Conservation (phyloP, 2,113 vertebrate genomes). For the Cairina moschata region DNA sequence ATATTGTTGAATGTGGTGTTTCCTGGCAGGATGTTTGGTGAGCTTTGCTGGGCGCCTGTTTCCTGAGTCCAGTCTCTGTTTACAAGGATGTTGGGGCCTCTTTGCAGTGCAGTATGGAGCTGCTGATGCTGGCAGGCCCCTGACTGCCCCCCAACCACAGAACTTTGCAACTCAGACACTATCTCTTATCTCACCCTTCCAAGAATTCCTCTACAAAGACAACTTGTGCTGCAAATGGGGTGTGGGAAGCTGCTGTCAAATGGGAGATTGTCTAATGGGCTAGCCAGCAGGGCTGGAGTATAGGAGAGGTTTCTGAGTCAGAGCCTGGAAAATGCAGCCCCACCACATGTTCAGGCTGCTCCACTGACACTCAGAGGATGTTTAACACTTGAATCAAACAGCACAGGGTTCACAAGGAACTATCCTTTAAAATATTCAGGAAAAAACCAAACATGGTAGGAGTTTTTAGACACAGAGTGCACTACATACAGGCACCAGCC, state of each 20-base stretch:
- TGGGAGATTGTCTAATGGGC: conserved; percentile 1
- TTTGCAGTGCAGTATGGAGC: background rate
- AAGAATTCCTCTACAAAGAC: conserved; percentile 65
- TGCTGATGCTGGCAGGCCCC: conserved; percentile 4
- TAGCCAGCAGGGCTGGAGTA: background rate
- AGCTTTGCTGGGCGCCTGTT: conserved; percentile 78
- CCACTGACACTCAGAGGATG: background rate
- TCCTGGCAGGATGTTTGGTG: conserved; percentile 87
- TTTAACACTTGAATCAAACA: background rate
- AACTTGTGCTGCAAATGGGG: conserved; percentile 26
- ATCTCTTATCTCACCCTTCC: conserved; percentile 60
- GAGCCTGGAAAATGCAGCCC: background rate
- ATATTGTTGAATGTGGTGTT: conserved; percentile 75
- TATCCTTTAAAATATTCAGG: background rate
- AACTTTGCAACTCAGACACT: background rate
- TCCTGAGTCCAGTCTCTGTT: conserved; percentile 77
- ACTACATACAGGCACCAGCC: background rate
- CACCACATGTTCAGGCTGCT: background rate
- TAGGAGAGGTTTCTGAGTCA: background rate
- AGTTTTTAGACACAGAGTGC: background rate
- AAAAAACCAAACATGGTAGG: background rate
- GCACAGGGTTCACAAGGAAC: background rate
- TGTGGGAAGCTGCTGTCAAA: conserved; percentile 8
- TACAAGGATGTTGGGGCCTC: conserved; percentile 73
- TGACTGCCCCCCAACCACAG: background rate